Conservation (phyloP, 2,113 vertebrate species). For the Hyperoodon ampullatus region DNA sequence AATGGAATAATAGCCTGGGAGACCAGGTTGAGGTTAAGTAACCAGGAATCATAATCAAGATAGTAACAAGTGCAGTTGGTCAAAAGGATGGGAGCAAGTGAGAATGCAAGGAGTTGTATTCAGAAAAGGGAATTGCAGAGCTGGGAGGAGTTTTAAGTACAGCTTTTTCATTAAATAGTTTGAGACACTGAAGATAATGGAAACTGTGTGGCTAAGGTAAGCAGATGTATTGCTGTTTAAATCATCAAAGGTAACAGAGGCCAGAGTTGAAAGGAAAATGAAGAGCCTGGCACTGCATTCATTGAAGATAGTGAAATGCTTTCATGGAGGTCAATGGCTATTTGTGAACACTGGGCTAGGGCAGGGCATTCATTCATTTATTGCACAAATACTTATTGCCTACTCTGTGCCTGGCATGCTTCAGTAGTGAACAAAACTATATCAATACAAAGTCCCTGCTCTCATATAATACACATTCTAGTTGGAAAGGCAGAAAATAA, state of each 20-base stretch:
- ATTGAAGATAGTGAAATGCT: not conserved
- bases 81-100: not conserved
- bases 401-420: not conserved
- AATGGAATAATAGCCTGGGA: not conserved
- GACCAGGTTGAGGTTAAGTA: not conserved
- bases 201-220: not conserved
- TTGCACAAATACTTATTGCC: not conserved
- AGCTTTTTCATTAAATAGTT: constrained; percentile 1
- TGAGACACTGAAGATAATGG: not conserved
- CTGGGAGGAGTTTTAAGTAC: not conserved
- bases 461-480: not conserved
- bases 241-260: not conserved
- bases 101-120: not conserved
- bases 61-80: not conserved
- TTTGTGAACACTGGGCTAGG: not conserved
- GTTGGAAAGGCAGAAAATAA: not conserved
- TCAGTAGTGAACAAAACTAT: not conserved
- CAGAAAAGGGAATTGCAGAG: not conserved
- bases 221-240: not conserved
- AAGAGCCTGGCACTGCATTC: not conserved
- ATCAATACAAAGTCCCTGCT: not conserved
- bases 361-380: not conserved
- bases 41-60: not conserved
- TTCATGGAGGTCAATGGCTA: not conserved
- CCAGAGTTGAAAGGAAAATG: not conserved